Evolutionary conservation across 2,797 vertebrate genomes (phyloP).

Genomic region (Myripristis murdjan): DNA sequence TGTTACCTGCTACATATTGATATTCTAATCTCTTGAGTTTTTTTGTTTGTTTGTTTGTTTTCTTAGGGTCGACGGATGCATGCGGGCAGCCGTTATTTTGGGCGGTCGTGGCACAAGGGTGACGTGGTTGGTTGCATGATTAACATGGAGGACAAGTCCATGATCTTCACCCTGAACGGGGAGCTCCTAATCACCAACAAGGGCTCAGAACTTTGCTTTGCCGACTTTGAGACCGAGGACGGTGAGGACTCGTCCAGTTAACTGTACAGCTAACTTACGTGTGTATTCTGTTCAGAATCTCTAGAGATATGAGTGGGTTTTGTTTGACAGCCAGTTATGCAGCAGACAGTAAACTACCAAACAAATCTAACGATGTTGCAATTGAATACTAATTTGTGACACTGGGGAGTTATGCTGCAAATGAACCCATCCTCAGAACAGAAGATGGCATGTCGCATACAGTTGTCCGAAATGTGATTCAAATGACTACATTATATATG

Average conservation of each 20-base stretch:
- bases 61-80: slow-evolving; percentile 94
- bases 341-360: slow-evolving; percentile 4
- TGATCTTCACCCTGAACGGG: slow-evolving; percentile 98
- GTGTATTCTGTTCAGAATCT: slow-evolving; percentile 37
- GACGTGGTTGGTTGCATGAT: slow-evolving; percentile 99
- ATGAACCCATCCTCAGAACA: slow-evolving; percentile 31
- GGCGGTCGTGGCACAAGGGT: slow-evolving; percentile 92
- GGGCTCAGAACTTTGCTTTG: slow-evolving; percentile 98
- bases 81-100: slow-evolving; percentile 94
- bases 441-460: background rate
- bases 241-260: slow-evolving; percentile 86
- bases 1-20: too few species aligned
- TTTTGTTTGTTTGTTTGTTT: background rate
- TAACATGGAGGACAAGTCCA: slow-evolving; percentile 98
- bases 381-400: slow-evolving; percentile 28
- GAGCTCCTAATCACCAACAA: slow-evolving; percentile 97
- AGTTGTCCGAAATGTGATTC: slow-evolving; percentile 3
- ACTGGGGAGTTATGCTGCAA: slow-evolving; percentile 29
- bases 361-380: slow-evolving; percentile 19
- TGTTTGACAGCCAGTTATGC: slow-evolving; percentile 26
- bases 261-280: slow-evolving; percentile 15
- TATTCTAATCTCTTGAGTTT: too few species aligned
- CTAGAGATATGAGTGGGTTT: slow-evolving; percentile 13
- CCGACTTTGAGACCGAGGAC: slow-evolving; percentile 95
- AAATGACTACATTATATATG: slow-evolving; percentile 2